Percentiles rank a stretch among this genome's conserved stretches.
phyloP scores from a whole-genome alignment of 2,888 invertebrate species.

The Podabrus alpinus region DNA sequence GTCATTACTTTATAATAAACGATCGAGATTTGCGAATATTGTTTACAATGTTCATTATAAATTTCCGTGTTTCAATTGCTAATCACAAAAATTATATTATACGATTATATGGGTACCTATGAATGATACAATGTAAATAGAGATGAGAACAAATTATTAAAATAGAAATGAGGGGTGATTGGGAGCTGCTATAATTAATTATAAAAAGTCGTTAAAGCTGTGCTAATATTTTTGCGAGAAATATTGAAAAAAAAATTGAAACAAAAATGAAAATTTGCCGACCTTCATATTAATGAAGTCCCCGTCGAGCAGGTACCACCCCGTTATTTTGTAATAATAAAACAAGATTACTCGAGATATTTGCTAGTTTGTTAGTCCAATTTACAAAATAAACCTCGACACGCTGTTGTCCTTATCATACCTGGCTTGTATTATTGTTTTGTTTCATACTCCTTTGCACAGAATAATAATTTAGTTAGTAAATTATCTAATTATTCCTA shows the following conservation, averaged over 20 bases:
- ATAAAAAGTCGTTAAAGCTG: not conserved
- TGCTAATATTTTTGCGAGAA: not conserved
- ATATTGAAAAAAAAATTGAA: not conserved
- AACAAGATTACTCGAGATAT: not conserved
- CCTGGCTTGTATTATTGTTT: constrained; percentile 1
- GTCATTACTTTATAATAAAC: not conserved
- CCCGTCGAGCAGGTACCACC: not conserved
- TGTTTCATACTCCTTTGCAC: not conserved
- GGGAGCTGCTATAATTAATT: not conserved
- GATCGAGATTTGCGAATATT: not conserved
- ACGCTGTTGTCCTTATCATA: constrained; percentile 1
- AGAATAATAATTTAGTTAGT: not conserved
- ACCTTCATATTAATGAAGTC: not conserved
- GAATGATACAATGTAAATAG: not conserved
- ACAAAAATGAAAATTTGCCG: not conserved
- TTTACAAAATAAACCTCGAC: constrained; percentile 2
- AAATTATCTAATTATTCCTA: not conserved
- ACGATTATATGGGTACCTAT: not conserved
- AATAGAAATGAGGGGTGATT: not conserved
- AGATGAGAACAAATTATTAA: not conserved
- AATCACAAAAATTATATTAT: not conserved
- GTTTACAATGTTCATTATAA: not conserved
- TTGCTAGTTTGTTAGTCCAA: not conserved
- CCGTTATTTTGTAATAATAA: not conserved
- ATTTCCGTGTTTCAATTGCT: not conserved